A percentile compares a stretch with the other conserved stretches of the same genome.
Conservation (phyloP, 2,797 vertebrate species). For the Darevskia mixta region DNA sequence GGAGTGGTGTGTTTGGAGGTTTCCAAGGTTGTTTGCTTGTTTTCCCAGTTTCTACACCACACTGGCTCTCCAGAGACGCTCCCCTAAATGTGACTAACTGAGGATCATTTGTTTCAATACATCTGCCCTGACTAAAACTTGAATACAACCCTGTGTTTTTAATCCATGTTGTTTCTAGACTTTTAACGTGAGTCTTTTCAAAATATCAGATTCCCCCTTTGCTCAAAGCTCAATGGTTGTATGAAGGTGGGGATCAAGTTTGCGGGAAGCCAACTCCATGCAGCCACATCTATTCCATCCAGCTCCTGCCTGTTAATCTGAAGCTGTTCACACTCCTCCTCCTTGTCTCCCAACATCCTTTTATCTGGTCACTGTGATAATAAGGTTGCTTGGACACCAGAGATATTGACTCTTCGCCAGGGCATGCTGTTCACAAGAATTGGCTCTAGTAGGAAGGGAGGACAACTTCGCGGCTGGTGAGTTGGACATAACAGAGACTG, state of each 20-base stretch:
- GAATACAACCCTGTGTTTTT: not conserved
- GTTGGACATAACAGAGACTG: not conserved
- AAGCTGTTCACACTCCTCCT: not conserved
- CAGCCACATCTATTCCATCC: not conserved
- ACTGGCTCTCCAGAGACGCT: too few relatives aligned
- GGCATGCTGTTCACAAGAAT: not conserved
- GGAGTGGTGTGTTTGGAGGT: too few relatives aligned
- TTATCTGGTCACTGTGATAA: not conserved
- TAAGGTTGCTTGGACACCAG: not conserved
- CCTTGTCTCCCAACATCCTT: not conserved
- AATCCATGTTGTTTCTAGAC: not conserved
- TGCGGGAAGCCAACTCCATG: not conserved
- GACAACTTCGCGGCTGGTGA: not conserved
- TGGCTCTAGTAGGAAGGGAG: not conserved
- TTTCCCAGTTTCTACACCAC: too few relatives aligned
- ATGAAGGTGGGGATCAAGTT: not conserved
- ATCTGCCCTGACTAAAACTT: too few relatives aligned
- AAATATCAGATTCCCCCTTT: not conserved
- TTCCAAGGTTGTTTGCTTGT: too few relatives aligned
- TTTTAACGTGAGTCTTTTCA: not conserved
- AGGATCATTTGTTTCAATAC: too few relatives aligned
- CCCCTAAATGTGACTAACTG: too few relatives aligned
- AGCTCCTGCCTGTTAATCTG: not conserved
- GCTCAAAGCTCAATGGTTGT: not conserved
- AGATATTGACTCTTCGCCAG: constrained; percentile 3